These are phyloP conservation scores for Anthophora plumipes DNA, from an alignment of 2,888 invertebrate species.

Conservation along the genomic window DNA sequence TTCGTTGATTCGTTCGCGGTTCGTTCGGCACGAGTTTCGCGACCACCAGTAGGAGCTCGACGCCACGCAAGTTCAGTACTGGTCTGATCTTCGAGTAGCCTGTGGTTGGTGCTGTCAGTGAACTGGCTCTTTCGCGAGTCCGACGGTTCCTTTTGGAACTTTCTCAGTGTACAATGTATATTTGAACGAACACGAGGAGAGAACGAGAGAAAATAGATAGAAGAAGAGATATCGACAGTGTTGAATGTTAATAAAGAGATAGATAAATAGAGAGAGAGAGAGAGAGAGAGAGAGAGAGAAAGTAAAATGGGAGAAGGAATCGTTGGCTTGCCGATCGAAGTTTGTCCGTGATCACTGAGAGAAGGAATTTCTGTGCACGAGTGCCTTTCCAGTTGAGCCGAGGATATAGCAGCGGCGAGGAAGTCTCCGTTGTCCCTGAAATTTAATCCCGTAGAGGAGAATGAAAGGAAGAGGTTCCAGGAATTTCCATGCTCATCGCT, in stretches of 20 bases:
- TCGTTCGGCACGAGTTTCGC: constrained; percentile 1
- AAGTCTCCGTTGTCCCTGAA: constrained; percentile 45
- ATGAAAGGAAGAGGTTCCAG: constrained; percentile 56
- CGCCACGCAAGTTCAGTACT: constrained; percentile 5
- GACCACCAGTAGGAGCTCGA: constrained; percentile 5
- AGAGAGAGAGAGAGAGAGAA: not conserved
- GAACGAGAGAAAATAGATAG: too few relatives aligned
- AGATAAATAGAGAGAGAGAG: accelerated
- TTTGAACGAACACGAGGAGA: not conserved
- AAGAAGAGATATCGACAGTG: not conserved
- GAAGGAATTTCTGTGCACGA: constrained; percentile 20
- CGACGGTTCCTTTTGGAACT: constrained; percentile 21
- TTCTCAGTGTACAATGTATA: constrained; percentile 2
- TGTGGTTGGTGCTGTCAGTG: constrained; percentile 4
- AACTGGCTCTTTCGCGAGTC: constrained; percentile 19
- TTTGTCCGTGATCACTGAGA: not conserved
- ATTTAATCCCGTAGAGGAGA: constrained; percentile 52
- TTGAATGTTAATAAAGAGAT: too few relatives aligned
- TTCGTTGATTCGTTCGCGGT: not conserved
- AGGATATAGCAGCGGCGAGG: constrained; percentile 5
- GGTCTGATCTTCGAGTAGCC: not conserved
- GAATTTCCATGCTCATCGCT: constrained; percentile 39
- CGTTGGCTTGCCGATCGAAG: not conserved
- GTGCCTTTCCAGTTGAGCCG: constrained; percentile 36
- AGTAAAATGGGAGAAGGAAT: not conserved